Conservation (phyloP, 2,797 vertebrate species). For the Eleutherodactylus coqui region DNA sequence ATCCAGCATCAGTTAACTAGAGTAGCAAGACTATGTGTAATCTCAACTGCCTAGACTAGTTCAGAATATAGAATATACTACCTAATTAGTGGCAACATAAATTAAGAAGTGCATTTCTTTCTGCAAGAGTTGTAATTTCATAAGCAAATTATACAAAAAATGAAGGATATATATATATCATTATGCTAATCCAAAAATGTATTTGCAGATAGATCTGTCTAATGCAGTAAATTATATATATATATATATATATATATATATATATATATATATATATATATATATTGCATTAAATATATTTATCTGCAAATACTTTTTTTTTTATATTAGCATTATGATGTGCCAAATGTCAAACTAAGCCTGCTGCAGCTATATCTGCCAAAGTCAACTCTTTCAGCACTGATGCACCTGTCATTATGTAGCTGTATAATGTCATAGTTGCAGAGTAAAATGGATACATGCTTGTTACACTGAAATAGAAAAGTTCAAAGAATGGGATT, state of each 20-base stretch:
- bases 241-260: background rate
- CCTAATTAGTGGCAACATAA: background rate
- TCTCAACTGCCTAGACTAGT: background rate
- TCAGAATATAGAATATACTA: background rate
- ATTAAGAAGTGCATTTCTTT: background rate
- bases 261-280: constrained; percentile 2
- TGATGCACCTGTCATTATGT: no score
- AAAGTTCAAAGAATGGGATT: background rate
- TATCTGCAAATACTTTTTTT: background rate
- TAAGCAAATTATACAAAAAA: no score
- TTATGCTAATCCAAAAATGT: no score
- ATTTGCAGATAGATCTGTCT: background rate
- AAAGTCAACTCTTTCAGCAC: background rate
- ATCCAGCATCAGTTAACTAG: background rate
- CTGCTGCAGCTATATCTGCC: background rate
- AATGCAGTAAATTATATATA: background rate
- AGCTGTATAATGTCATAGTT: background rate
- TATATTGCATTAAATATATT: background rate
- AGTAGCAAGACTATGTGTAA: background rate
- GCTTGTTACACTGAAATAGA: background rate
- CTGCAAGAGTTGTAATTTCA: background rate
- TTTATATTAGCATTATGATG: background rate
- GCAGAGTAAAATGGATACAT: background rate
- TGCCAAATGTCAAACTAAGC: background rate
- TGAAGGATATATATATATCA: no score